Evolutionary conservation across 2,888 invertebrate genomes (phyloP), one percentile per base, ranked within the genome.

Genomic region (Eupithecia subumbrata): DNA sequence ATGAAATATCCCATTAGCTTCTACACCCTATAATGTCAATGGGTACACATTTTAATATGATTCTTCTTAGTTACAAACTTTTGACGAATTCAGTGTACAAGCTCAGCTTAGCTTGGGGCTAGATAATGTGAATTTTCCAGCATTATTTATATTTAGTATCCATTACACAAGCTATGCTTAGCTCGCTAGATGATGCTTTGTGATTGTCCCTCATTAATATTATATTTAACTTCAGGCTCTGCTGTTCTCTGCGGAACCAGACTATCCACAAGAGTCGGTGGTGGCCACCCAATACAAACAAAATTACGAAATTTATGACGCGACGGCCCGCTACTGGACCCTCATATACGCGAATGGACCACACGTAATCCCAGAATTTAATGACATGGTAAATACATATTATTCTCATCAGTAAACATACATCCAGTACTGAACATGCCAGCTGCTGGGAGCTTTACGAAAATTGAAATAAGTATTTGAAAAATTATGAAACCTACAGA

Each of bases 221-320:
- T 48, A 48, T 48, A n/a, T 67, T n/a, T 40, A 12, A 22, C 52
- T 18, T 0, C 70, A 99, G 96, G 99, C 99, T 0, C 93, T 99
- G 78, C 93, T 99, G 80, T 97, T 98, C 30, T 98, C 98, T 1
- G 98, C 98, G 5, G 98, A 98, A 78, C 98, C 98, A 5, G 98
- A 98, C 92, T 98, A 98, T 93, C 98, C 98, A 1, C 98, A 98
- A 89, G 98, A 99, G 92, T 99, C 99, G 0, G 98, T 99, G 0
- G 99, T 99, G 34, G 99, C 99, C 43, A 98, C 97, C 90, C 99
- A 99, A 91, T 99, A 97, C 93, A 98, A 98, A 95, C 98, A 98
- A 84, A 97, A 98, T 87, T 96, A 96, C 77, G 96, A 97, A 81
- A 96, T 99, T 90, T 99, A 99, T 92, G 96, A 96, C 83, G 94